phyloP scores from a whole-genome alignment of 2,888 invertebrate species.

The Magallana nippona region DNA sequence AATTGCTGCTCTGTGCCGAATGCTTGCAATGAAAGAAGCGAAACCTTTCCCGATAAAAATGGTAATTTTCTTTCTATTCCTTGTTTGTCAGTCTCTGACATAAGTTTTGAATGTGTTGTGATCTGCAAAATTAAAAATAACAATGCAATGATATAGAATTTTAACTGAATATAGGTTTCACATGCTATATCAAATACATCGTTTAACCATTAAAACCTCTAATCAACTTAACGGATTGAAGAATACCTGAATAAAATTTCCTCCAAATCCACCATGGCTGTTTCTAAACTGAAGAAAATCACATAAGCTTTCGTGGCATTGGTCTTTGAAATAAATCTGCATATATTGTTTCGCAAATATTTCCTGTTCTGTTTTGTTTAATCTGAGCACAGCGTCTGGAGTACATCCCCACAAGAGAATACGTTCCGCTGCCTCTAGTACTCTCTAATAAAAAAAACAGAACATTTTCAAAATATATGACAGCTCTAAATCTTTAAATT shows the following conservation, averaged over 20 bases:
- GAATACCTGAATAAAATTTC: constrained; percentile 9
- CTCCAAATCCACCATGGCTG: not conserved
- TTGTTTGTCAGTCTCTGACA: not conserved
- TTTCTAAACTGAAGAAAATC: constrained; percentile 56
- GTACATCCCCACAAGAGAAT: constrained; percentile 72
- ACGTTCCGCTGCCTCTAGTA: constrained; percentile 57
- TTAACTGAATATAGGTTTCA: no score
- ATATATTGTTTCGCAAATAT: constrained; percentile 53
- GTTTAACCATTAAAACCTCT: no score
- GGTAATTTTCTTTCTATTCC: constrained; percentile 41
- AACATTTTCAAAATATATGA: not conserved
- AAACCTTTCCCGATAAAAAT: constrained; percentile 51
- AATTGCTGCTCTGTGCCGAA: constrained; percentile 74
- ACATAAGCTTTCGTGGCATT: constrained; percentile 69
- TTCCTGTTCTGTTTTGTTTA: constrained; percentile 54
- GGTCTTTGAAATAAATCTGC: constrained; percentile 64
- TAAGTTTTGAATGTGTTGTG: constrained; percentile 8
- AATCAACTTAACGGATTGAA: no score
- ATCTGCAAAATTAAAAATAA: not conserved
- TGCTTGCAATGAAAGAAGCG: constrained; percentile 60
- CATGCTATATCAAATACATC: no score
- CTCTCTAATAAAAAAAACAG: not conserved
- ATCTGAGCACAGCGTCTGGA: constrained; percentile 71
- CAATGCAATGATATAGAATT: no score
- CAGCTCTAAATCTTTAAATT: no score